Evolutionary conservation across 2,113 vertebrate genomes (phyloP), one percentile per base, ranked within the genome.

Genomic region (Elachura formosa): DNA sequence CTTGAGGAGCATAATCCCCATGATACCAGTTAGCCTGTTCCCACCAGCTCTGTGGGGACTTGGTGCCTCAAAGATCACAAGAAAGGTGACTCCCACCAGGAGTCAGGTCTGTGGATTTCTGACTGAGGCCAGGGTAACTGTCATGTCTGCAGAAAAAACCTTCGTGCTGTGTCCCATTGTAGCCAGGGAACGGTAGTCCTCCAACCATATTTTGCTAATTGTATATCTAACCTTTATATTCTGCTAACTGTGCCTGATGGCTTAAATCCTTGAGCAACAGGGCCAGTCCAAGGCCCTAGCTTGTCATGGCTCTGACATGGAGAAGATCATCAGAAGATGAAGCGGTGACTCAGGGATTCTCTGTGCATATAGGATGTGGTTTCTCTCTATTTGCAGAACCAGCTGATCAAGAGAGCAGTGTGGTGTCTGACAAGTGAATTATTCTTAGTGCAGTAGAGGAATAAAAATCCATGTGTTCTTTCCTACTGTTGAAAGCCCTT

Each of bases 271-370:
- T 63, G 55, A n/a, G 33, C 21, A 59, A 40, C 25, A 87, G 28
- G 62, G 24, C 12, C 54, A 64, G 14, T 52, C 31, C 59, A 77
- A 80, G 58, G 34, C 16, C 58, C 21, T 49, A 76, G 66, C 24
- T 62, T 82, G 33, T 48, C 22, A 2, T 71, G 66, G 63, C 56
- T 93, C 2, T 5, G 55, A 66, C n/a, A 59, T 16, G 19, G 63
- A 66, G 56, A 62, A 73, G n/a, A 52, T 22, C 17, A 86, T 71
- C 59, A 48, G 62, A 59, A 90, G 68, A 40, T 0, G 31, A 67
- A 87, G 59, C 45, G 56, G 31, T 97, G 93, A 97, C 91, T 95
- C 87, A 84, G 76, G 78, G 90, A 84, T 94, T 96, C 73, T 95
- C 90, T 80, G 45, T 61, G 49, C 0, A 0, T 72, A 71, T 15